A percentile compares a stretch with the other conserved stretches of the same genome.
Conservation (phyloP, 2,888 invertebrate species). For the Sinohyriopsis cumingii region DNA sequence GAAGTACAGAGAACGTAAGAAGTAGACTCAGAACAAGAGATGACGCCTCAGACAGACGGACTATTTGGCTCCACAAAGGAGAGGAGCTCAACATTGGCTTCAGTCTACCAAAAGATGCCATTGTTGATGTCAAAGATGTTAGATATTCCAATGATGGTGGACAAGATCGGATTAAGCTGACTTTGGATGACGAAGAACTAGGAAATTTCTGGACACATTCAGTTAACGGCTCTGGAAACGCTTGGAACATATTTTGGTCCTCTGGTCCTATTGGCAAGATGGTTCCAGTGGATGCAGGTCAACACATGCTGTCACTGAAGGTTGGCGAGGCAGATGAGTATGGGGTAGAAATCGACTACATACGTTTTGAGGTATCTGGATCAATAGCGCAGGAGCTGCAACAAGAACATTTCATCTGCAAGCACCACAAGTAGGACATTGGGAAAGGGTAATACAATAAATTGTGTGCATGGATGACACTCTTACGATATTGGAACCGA, state of each 20-base stretch:
- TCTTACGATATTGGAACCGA: too few species aligned
- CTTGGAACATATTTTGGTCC: constrained; percentile 35
- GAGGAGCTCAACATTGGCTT: constrained; percentile 36
- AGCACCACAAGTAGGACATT: constrained; percentile 4
- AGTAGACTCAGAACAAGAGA: constrained; percentile 24
- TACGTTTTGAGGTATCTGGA: constrained; percentile 33
- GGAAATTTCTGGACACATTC: constrained; percentile 26
- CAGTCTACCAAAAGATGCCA: constrained; percentile 12
- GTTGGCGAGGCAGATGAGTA: constrained; percentile 29
- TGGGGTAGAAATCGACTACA: constrained; percentile 41
- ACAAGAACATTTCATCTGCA: constrained; percentile 30
- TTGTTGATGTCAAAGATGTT: constrained; percentile 29
- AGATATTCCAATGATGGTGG: constrained; percentile 41
- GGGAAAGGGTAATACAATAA: too few species aligned
- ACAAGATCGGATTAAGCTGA: constrained; percentile 23
- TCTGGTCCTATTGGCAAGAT: constrained; percentile 29
- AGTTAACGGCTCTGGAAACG: constrained; percentile 24
- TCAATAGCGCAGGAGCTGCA: constrained; percentile 11
- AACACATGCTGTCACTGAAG: constrained; percentile 25
- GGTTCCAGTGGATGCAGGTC: constrained; percentile 17
- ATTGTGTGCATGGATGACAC: too few species aligned
- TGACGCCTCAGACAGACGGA: constrained; percentile 31
- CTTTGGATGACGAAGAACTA: constrained; percentile 22
- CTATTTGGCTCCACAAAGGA: constrained; percentile 38
- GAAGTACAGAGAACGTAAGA: constrained; percentile 21